These are phyloP conservation scores for Allygus modestus DNA, from an alignment of 2,888 invertebrate genomes.

Conservation along the genomic window DNA sequence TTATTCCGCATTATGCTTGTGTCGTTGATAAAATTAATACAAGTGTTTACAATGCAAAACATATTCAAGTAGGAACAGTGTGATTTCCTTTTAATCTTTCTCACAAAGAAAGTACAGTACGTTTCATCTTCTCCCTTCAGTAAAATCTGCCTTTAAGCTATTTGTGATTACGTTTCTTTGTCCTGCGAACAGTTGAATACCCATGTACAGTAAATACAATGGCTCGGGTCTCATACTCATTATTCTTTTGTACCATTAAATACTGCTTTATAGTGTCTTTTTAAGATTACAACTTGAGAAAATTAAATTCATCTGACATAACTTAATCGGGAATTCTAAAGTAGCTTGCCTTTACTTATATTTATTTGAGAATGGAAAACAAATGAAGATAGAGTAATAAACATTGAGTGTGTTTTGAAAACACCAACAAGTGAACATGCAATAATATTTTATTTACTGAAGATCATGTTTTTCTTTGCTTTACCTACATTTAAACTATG, in stretches of 20 bases:
- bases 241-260: constrained; percentile 18
- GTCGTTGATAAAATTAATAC: neutral
- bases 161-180: constrained; percentile 37
- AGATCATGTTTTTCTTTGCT: too few species aligned
- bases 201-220: constrained; percentile 19
- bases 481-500: too few species aligned
- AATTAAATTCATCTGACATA: neutral
- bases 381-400: too few species aligned
- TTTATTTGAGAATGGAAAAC: too few species aligned
- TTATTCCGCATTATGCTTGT: too few species aligned
- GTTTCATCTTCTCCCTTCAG: constrained; percentile 29
- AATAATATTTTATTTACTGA: too few species aligned
- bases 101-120: neutral
- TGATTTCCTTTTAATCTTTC: constrained; percentile 26
- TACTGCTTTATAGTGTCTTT: neutral
- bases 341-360: too few species aligned
- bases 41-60: neutral
- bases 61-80: neutral
- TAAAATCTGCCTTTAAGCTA: constrained; percentile 29
- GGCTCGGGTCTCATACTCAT: neutral
- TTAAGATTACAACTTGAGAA: neutral
- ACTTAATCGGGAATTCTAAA: too few species aligned
- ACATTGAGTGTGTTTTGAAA: too few species aligned
- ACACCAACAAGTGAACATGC: too few species aligned
- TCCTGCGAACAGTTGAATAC: constrained; percentile 27